Base-by-base conservation (phyloP, 2,888 invertebrate genomes). In the Leucophora obtusa region DNA sequence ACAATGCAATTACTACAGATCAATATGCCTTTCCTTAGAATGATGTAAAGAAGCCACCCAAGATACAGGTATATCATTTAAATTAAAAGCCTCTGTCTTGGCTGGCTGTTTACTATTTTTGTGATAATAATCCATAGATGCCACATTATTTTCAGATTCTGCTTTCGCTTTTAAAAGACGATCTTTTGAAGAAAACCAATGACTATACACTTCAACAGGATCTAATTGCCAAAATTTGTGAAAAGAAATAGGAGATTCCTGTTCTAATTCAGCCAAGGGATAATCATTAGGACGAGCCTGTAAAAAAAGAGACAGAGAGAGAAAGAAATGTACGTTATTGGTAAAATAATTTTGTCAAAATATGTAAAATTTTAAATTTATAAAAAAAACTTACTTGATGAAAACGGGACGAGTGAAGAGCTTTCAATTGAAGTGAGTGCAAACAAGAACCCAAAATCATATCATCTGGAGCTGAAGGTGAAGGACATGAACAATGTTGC, bases 191-290 rank as follows among this genome's bases (percentile, higher is more conserved):
- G 92, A 92, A 90, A 96, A 95, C 95, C 96, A 96, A 58, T 93
- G 91, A 68, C 93, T 90, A 90, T 97, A 97, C 0, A 95, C 93
- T 58, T 92, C 88, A 70, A 93, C 84, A 0, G 98, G 97, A 88
- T 97, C 95, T 1, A 95, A 92, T 89, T 95, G 94, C 92, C 96
- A 96, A 90, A 96, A 96, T 86, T 97, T 97, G 90, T 98, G 98
- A 90, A 98, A 98, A 2, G 97, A 97, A 8, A 97, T 92, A 0
- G 97, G 95, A 11, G 93, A 92, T 85, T 95, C 94, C 1, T 86
- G 82, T 2, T 83, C 73, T 33, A 90, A 66, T 63, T 89, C 43
- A 72, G 93, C 94, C 0, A 91, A 90, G 0, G 96, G 91, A 90
- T 98, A 98, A 91, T 98, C 98, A 82, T 92, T 91, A 0, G 97